A percentile compares a stretch with the other conserved stretches of the same genome.
phyloP scores from a whole-genome alignment of 2,797 vertebrate genomes.

The Ambastaia sidthimunki region DNA sequence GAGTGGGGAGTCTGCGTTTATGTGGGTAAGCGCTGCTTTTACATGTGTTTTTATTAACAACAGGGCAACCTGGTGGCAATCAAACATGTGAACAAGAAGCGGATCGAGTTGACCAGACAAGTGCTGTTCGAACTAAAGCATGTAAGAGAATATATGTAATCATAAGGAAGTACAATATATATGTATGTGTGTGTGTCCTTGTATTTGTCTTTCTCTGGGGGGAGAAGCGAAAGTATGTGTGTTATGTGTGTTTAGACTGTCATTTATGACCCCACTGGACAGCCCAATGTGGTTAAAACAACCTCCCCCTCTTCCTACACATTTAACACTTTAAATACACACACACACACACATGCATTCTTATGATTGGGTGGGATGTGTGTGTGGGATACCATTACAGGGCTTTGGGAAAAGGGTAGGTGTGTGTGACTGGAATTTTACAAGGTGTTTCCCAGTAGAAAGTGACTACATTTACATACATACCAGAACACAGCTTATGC shows the following conservation, averaged over 20 bases:
- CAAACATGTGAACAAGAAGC: slow-evolving; percentile 97
- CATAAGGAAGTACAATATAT: slow-evolving; percentile 18
- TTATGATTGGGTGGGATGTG: slow-evolving; percentile 30
- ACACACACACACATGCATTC: slow-evolving; percentile 31
- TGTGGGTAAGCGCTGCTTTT: background rate
- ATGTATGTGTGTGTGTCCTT: background rate
- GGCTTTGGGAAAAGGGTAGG: slow-evolving; percentile 25
- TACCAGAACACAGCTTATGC: background rate
- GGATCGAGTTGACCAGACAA: slow-evolving; percentile 94
- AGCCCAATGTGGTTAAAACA: slow-evolving; percentile 51
- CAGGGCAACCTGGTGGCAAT: slow-evolving; percentile 97
- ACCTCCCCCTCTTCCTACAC: slow-evolving; percentile 35
- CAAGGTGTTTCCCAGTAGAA: slow-evolving; percentile 51
- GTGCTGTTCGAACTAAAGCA: slow-evolving; percentile 97
- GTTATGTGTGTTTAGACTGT: slow-evolving; percentile 40
- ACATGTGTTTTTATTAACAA: slow-evolving; percentile 20
- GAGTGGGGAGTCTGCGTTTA: background rate
- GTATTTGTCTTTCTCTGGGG: slow-evolving; percentile 21
- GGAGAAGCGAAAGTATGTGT: slow-evolving; percentile 21
- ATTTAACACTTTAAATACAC: background rate
- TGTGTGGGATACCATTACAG: slow-evolving; percentile 28
- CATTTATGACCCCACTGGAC: slow-evolving; percentile 49
- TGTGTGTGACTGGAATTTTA: slow-evolving; percentile 38
- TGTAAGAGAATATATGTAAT: slow-evolving; percentile 76
- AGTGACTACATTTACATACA: background rate